Evolutionary conservation across 2,113 vertebrate species (phyloP), one percentile per base, ranked within the genome.

Genomic region (Onychorhynchus coronatus): DNA sequence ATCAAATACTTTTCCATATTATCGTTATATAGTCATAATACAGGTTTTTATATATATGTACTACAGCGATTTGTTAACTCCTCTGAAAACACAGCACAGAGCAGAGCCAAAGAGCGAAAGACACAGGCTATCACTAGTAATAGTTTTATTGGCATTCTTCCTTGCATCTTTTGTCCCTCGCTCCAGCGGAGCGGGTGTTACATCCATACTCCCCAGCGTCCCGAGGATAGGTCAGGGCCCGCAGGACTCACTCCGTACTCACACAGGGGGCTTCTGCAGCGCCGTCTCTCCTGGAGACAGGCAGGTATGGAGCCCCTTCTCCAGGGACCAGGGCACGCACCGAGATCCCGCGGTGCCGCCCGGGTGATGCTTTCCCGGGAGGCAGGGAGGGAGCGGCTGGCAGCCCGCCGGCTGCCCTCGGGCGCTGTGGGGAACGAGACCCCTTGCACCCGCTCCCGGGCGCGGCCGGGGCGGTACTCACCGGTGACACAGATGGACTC

Each of bases 401-500:
- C 44, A 18, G 31, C 13, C 20, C 27, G n/a, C 31, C 14, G 39
- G 44, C 37, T 24, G 71, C 21, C n/a, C n/a, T 27, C 35, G 59
- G 35, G 35, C 59, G 37, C 59, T 18, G 25, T 6, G 25, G 35
- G 35, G 59, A 59, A 24, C 22, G 33, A 14, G 55, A 20, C 19
- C 31, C 31, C 25, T 16, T 25, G 27, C 49, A 50, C 14, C 53
- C 30, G 30, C 53, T 55, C 53, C 53, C 63, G 47, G 39, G 22
- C 11, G 44, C 66, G 20, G 74, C 22, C 53, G 18, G 53, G 53
- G 53, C 52, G 46, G 35, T 77, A 95, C 98, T 98, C 97, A 98
- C 98, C 98, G 55, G 98, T 98, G 91, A 98, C 98, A 44, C 98
- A 96, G 88, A 98, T 98, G 65, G 98, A 98, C 85, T 98, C 98